Evolutionary conservation across 2,888 invertebrate genomes (phyloP), one percentile per base, ranked within the genome.

Genomic region (Marronus borbonicus): DNA sequence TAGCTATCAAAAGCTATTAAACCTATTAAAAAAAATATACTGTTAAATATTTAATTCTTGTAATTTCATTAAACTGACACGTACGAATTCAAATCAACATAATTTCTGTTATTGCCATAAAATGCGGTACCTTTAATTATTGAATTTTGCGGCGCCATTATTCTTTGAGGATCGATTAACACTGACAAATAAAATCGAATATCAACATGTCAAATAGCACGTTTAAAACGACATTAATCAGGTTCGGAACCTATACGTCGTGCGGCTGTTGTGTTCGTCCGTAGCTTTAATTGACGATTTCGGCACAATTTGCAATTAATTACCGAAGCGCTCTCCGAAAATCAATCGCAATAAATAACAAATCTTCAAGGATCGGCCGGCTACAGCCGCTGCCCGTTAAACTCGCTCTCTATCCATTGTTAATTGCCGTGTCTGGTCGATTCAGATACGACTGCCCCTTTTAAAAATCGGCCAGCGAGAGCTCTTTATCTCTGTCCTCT

Each of bases 301-400:
- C 70, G 50, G 58, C 50, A 75, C 68, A 78, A 74, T 65, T 72
- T 76, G 62, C 66, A 75, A 78, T 78, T 65, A 76, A 78, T 78
- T 78, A 75, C 66, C 49, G 55, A 49, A 76, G 39, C 68, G 75
- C 28, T 66, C 49, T 28, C 55, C 55, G 55, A 60, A 72, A 77
- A 52, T 58, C 70, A 70, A 69, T 60, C 68, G 77, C 77, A 64
- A 77, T 77, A 77, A 70, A 77, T 77, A 77, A 77, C 77, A 64
- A 70, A 77, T 77, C 77, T 77, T 77, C 60, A 70, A 77, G 69
- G 77, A 77, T 77, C 50, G 52, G 17, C 60, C 77, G 77, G 24
- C 60, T 70, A 36, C 72, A 64, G 62, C 70, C 70, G 62, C 50
- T 50, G 50, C 55, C 76, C 62, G 44, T 75, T 75, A 75, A 60